Conservation (phyloP, 2,888 invertebrate genomes). For the Pseudococcus viburni region DNA sequence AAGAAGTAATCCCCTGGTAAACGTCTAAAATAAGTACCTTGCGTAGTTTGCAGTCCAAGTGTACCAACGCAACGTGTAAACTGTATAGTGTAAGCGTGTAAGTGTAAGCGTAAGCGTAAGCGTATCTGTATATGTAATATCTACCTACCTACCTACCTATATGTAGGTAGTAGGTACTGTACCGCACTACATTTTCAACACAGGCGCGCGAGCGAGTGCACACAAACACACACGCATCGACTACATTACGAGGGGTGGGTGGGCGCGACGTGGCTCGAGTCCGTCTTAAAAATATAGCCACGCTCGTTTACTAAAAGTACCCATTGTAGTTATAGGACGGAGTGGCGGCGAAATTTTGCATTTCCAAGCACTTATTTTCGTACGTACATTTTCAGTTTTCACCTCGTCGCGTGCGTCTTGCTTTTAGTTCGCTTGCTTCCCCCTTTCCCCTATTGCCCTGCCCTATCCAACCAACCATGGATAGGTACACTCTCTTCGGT, state of each 20-base stretch:
- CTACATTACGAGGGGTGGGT: neutral
- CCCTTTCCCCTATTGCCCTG: neutral
- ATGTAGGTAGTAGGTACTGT: too few relatives aligned
- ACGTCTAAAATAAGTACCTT: slow-evolving; percentile 64
- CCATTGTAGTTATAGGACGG: neutral
- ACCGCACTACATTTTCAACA: too few relatives aligned
- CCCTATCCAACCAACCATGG: too few relatives aligned
- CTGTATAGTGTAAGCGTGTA: too few relatives aligned
- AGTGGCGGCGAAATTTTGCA: slow-evolving; percentile 20
- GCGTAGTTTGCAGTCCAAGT: slow-evolving; percentile 55
- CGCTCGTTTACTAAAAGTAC: slow-evolving; percentile 51
- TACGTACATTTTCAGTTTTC: slow-evolving; percentile 7
- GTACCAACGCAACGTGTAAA: too few relatives aligned
- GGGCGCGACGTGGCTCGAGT: neutral
- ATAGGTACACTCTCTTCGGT: too few relatives aligned
- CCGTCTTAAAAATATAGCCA: slow-evolving; percentile 36
- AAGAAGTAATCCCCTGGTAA: slow-evolving; percentile 66
- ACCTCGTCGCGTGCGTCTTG: neutral
- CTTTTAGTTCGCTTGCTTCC: neutral
- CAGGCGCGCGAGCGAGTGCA: too few relatives aligned
- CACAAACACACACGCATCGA: neutral
- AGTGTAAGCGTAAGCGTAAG: too few relatives aligned
- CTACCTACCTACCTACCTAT: neutral
- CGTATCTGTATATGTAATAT: neutral
- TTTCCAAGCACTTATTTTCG: slow-evolving; percentile 36